These are phyloP conservation scores for Illadopsis cleaveri DNA, from an alignment of 2,113 vertebrate species.

Conservation along the genomic window DNA sequence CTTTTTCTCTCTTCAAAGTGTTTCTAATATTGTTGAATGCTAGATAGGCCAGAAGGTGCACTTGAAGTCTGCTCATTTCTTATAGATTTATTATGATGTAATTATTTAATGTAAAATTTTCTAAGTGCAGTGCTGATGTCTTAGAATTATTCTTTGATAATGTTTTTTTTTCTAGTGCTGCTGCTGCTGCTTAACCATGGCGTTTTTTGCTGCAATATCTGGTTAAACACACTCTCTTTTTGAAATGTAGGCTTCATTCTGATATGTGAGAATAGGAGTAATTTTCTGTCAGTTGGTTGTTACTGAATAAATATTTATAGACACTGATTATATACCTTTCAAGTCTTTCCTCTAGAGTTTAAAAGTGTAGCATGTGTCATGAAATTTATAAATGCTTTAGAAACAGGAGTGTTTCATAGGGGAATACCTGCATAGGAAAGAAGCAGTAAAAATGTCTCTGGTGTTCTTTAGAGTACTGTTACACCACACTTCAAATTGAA, in stretches of 20 bases:
- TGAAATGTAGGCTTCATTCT: neutral
- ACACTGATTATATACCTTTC: neutral
- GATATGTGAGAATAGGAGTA: neutral
- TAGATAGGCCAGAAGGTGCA: neutral
- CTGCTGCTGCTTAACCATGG: neutral
- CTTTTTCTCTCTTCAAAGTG: neutral
- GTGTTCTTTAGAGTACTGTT: neutral
- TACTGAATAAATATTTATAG: slow-evolving; percentile 10
- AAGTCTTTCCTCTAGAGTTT: neutral
- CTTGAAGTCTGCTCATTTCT: neutral
- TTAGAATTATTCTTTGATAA: neutral
- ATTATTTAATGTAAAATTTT: neutral
- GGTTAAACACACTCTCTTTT: neutral
- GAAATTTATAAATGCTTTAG: neutral
- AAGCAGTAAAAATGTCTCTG: neutral
- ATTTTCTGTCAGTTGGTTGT: neutral
- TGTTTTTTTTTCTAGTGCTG: neutral
- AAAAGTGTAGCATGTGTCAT: neutral
- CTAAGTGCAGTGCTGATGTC: neutral
- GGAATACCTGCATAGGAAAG: neutral
- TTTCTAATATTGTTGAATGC: neutral
- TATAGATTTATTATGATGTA: neutral
- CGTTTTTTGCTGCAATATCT: neutral
- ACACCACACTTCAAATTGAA: neutral
- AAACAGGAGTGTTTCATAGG: neutral